Base-by-base conservation (phyloP, 2,797 vertebrate species). In the Rhodeus uyekii region DNA sequence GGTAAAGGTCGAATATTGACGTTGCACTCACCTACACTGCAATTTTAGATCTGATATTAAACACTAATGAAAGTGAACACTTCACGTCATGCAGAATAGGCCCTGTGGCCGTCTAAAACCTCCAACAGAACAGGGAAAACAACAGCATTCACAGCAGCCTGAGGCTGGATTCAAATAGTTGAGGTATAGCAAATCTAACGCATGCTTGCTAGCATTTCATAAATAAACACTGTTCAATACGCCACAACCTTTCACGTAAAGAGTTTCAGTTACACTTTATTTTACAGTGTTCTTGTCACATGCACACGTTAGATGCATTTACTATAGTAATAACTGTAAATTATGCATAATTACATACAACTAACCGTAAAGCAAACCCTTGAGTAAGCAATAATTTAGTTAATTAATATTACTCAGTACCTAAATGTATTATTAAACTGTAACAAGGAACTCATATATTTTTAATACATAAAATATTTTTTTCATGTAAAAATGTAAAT, bases 121-220 rank as follows among this genome's bases (percentile, higher is more conserved):
- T 80, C 67, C 24, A 46, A 81, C 6, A 69, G 48, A 63, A 60
- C 61, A 81, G 9, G 73, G 34, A 53, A 68, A 83, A 78, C 77
- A 65, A 71, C 71, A 61, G 53, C 83, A 84, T 82, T 81, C 55
- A 73, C 39, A 46, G 65, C 78, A 75, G 75, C 75, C 78, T 80
- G 58, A 55, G 83, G 81, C 39, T 72, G 44, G 24, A 53, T 73
- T 68, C 60, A 64, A 67, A 74, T 39, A 13, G 58, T 58, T 44
- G 64, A 61, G 61, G 7, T 4, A 74, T 34, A 39, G 64, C 34
- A n/a, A 7, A 24, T 55, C 39, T 34, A 72, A 74, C 68, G 58
- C 80, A n/a, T 77, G 50, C 61, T 75, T 81, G 63, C 78, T 36
- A 84, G 78, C 73, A 76, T 65, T 81, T 75, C 60, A 38, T 76